A percentile compares a stretch with the other conserved stretches of the same genome.
phyloP scores from a whole-genome alignment of 2,113 vertebrate genomes.

The Gnathonemus echidnorhynchus region DNA sequence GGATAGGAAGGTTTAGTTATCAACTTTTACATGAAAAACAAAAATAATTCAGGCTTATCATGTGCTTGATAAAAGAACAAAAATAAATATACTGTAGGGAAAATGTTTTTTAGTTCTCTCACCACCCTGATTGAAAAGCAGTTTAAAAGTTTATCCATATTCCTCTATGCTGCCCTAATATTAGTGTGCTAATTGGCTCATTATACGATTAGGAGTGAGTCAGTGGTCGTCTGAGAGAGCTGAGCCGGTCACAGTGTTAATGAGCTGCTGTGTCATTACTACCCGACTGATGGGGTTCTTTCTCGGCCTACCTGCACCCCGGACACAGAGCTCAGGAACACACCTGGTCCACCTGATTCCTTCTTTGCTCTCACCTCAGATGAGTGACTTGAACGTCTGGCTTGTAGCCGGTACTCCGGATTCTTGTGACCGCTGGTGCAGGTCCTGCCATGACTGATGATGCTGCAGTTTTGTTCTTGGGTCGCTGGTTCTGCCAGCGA shows the following conservation, averaged over 20 bases:
- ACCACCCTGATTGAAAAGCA: background rate
- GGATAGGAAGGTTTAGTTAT: background rate
- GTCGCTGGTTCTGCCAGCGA: background rate
- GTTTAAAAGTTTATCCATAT: background rate
- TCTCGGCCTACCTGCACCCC: background rate
- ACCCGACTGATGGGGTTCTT: background rate
- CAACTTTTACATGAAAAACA: background rate
- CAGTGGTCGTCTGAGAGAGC: background rate
- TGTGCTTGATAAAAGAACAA: background rate
- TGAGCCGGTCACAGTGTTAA: background rate
- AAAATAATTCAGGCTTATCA: background rate
- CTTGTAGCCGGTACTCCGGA: background rate
- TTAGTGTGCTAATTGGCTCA: conserved; percentile 1
- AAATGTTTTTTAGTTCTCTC: background rate
- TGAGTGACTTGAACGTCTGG: background rate
- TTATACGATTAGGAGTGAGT: background rate
- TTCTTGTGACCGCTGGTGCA: background rate
- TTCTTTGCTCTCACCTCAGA: background rate
- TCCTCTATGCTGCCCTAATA: background rate
- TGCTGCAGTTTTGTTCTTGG: background rate
- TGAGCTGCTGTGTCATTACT: background rate
- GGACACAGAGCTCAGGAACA: background rate
- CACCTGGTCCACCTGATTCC: background rate
- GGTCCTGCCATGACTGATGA: background rate
- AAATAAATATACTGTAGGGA: background rate